Base-by-base conservation (phyloP, 2,888 invertebrate species). In the Aphrophora alni region DNA sequence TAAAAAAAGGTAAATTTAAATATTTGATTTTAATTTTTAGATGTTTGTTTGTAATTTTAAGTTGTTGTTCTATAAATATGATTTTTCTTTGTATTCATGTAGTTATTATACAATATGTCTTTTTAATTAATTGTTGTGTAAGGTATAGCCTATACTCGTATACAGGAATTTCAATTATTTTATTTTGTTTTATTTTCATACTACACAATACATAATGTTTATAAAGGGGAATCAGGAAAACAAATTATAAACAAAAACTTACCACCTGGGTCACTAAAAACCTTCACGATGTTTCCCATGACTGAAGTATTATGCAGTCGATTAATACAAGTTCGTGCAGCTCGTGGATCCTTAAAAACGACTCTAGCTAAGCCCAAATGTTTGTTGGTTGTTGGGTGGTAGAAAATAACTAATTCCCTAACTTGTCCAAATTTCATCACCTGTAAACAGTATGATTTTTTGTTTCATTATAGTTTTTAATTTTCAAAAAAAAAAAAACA, bases 301-400 rank as follows among this genome's bases (percentile, higher is more conserved):
- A 99, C 97, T 77, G 98, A 97, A 83, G 96, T 97, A 84, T 96
- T 94, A 89, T 98, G 95, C 86, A 98, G 92, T 88, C 96, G 97
- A 85, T 97, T 96, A 69, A 98, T 94, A 89, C 98, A 99, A 24
- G 92, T 89, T 87, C 93, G 94, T 0, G 98, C 95, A 86, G 94
- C 92, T 88, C 94, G 94, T 0, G 95, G 93, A 82, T 94, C 93
- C 87, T 95, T 95, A 88, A 98, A 99, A 7, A 98, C 94, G 51
- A 97, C 93, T 88, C 97, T 91, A 1, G 97, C 98, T 87, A 99
- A 92, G 33, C 98, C 98, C 85, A 99, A 91, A 90, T 99, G 99
- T 87, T 98, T 97, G 87, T 97, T 97, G 79, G 95, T 97, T 26
- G 93, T 87, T 0, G 98, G 98, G 90, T 99, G 98, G 88, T 96